These are phyloP conservation scores for Unio delphinus DNA, from an alignment of 2,888 invertebrate species.

Conservation along the genomic window DNA sequence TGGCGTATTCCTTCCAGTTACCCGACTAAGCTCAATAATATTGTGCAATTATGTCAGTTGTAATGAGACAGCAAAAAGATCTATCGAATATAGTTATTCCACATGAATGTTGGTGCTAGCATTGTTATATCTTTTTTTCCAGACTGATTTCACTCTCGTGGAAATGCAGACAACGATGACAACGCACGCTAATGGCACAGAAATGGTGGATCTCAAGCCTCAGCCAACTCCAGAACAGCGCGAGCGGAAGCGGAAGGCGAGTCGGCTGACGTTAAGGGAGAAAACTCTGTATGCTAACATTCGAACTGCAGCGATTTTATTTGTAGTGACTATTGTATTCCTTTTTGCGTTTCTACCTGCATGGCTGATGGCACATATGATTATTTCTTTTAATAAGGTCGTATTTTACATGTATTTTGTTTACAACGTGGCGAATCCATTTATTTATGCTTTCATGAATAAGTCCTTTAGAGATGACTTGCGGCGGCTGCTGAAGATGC, in stretches of 20 bases:
- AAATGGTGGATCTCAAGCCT: constrained; percentile 12
- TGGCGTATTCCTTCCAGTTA: too few species aligned
- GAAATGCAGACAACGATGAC: constrained; percentile 32
- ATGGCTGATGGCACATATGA: constrained; percentile 57
- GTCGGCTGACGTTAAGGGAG: constrained; percentile 29
- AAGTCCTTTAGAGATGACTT: constrained; percentile 66
- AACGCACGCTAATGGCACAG: constrained; percentile 21
- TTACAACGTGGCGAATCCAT: constrained; percentile 67
- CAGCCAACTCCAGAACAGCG: constrained; percentile 13
- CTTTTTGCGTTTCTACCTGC: constrained; percentile 68
- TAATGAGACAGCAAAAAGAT: too few species aligned
- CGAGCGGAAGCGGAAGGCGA: constrained; percentile 4
- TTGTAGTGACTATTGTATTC: constrained; percentile 69
- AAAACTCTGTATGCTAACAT: constrained; percentile 57
- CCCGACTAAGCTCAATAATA: too few species aligned
- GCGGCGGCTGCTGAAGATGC: constrained; percentile 2
- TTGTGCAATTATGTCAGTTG: too few species aligned
- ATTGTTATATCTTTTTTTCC: constrained; percentile 6
- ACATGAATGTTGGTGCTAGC: neutral
- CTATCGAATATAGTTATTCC: too few species aligned
- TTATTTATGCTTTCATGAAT: constrained; percentile 70
- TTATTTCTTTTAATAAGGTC: constrained; percentile 48
- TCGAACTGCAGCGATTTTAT: constrained; percentile 69
- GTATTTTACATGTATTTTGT: constrained; percentile 69
- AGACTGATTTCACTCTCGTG: constrained; percentile 32